These are phyloP conservation scores for Itoplectis maculator DNA, from an alignment of 2,888 invertebrate genomes.

Conservation along the genomic window DNA sequence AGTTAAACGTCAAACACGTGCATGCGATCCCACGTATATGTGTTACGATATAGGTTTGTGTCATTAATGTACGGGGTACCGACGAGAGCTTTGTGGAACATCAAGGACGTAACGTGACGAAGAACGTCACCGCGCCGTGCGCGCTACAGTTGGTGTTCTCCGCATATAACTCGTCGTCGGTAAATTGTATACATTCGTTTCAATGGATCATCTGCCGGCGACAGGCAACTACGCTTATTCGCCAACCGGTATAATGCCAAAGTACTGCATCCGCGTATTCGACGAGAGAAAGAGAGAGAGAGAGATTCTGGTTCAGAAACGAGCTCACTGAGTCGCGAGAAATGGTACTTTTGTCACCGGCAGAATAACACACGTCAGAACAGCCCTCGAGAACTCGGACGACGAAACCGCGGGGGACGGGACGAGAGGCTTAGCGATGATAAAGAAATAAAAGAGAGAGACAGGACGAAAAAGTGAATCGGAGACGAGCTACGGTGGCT, in stretches of 20 bases:
- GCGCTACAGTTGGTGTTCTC: conserved; percentile 19
- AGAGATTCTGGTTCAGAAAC: conserved; percentile 67
- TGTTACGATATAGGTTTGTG: not conserved
- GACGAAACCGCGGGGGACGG: conserved; percentile 9
- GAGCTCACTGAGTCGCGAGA: conserved; percentile 73
- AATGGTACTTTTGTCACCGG: conserved; percentile 78
- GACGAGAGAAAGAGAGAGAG: conserved; percentile 16
- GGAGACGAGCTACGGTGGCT: conserved; percentile 22
- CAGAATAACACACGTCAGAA: conserved; percentile 68
- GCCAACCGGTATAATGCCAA: conserved; percentile 21
- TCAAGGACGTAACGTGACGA: conserved; percentile 51
- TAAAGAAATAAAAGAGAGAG: conserved; percentile 29
- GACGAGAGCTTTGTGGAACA: not conserved
- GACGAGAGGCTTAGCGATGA: conserved; percentile 27
- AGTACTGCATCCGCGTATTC: conserved; percentile 40
- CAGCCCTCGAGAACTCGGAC: conserved; percentile 34
- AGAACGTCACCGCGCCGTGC: conserved; percentile 38
- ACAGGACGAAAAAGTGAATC: conserved; percentile 14
- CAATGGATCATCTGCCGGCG: conserved; percentile 79
- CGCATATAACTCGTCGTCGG: conserved; percentile 38
- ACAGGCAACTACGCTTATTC: conserved; percentile 70
- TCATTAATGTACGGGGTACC: not conserved
- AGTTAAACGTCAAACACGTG: conserved; percentile 25
- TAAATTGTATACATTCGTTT: conserved; percentile 71
- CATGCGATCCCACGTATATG: conserved; percentile 7